Evolutionary conservation across 2,113 vertebrate species (phyloP), one percentile per base, ranked within the genome.

Genomic region (Pongo pygmaeus): DNA sequence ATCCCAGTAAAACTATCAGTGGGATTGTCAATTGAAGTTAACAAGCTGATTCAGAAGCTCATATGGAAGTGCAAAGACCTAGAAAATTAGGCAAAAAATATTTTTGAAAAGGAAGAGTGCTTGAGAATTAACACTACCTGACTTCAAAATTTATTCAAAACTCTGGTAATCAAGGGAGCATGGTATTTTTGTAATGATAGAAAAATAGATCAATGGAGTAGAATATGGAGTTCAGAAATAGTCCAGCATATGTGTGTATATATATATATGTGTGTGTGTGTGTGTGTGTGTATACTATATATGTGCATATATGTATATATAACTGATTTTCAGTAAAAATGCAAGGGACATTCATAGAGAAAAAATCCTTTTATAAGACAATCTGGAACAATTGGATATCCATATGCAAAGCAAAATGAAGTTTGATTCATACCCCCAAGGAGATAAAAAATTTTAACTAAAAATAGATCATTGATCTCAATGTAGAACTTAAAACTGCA

Each of bases 141-240:
- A 22, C 52, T 89, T 89, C 32, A 75, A 35, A 90, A 64, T 9
- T 61, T 90, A 91, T 88, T 79, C 35, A 88, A 67, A 78, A 30
- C 23, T 91, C 38, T 20, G 93, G 55, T 64, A 88, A 87, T 92
- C 25, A 64, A 78, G 8, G n/a, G 12, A 86, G 14, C 32, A 18
- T 70, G 30, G 2, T 78, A 94, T 81, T 67, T 17, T 6, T 13
- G 14, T 32, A 90, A 78, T 55, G 43, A 72, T 12, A 72, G n/a
- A 87, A 90, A 97, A 93, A 57, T 78, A 94, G 55, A 55, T 94
- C 50, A 84, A 17, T 87, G 40, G 46, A 61, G 83, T 3, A 57
- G n/a, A 91, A 78, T 67, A 80, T 57, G 69, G 7, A 74, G 8
- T 57, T 59, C 17, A 30, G 46, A 86, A 86, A 83, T 35, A 94